Conservation (phyloP, 2,888 invertebrate genomes). For the Drosophila mulleri region DNA sequence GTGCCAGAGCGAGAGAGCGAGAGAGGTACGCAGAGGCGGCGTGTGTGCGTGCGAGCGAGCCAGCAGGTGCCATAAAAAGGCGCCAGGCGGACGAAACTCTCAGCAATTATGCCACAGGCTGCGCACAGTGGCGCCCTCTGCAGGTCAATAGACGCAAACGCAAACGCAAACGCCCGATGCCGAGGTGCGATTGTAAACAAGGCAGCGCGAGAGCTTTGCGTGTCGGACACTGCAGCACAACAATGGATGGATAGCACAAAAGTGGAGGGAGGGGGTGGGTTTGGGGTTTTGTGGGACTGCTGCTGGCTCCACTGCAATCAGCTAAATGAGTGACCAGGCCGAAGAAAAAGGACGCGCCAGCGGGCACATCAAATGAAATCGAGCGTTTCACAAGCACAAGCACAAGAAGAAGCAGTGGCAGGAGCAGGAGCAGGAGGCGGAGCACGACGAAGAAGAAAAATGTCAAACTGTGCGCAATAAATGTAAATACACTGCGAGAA, state of each 20-base stretch:
- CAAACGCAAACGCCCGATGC: conserved; percentile 38
- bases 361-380: conserved; percentile 77
- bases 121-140: conserved; percentile 68
- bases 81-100: conserved; percentile 66
- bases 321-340: conserved; percentile 64
- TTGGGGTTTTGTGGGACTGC: background rate
- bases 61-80: conserved; percentile 56
- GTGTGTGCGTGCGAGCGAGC: background rate
- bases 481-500: conserved; percentile 48
- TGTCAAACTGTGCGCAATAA: conserved; percentile 52
- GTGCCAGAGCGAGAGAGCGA: background rate
- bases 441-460: background rate
- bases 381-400: conserved; percentile 50
- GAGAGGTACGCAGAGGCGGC: no score
- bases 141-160: conserved; percentile 81
- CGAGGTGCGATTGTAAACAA: conserved; percentile 83
- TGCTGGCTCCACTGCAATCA: conserved; percentile 48
- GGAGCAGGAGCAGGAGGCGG: background rate
- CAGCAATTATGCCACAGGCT: conserved; percentile 65
- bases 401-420: conserved; percentile 11
- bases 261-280: background rate
- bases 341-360: conserved; percentile 46
- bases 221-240: conserved; percentile 34
- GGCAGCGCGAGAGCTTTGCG: conserved; percentile 34
- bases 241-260: conserved; percentile 39